These are phyloP conservation scores for Eupithecia inturbata DNA, from an alignment of 2,888 invertebrate genomes.

Conservation along the genomic window DNA sequence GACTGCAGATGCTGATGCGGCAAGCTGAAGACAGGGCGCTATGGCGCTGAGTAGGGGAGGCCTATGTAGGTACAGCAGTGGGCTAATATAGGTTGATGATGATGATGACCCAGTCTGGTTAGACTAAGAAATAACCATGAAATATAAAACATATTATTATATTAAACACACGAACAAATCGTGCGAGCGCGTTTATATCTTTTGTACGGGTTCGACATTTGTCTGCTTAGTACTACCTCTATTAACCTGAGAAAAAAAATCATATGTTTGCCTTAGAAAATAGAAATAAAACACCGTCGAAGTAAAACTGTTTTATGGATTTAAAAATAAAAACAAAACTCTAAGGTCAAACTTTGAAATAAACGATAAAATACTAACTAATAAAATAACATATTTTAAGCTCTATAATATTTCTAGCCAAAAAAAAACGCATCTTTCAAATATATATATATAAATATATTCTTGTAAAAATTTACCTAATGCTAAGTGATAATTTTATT, in stretches of 20 bases:
- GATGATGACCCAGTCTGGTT: not conserved
- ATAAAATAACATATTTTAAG: not conserved
- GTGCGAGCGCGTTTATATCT: conserved; percentile 33
- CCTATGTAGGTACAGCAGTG: too few species aligned
- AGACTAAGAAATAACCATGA: not conserved
- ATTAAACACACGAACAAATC: not conserved
- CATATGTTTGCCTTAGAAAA: not conserved
- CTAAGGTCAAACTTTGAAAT: not conserved
- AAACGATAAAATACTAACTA: not conserved
- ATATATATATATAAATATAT: too few species aligned
- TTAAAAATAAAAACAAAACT: not conserved
- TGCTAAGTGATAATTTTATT: conserved; percentile 22
- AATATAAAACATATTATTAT: not conserved
- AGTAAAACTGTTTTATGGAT: not conserved
- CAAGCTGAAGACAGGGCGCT: too few species aligned
- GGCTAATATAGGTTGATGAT: too few species aligned
- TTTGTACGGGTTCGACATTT: conserved; percentile 18
- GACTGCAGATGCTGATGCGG: too few species aligned
- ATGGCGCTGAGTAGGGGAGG: too few species aligned
- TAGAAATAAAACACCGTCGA: not conserved
- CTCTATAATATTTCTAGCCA: not conserved
- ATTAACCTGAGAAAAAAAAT: too few species aligned
- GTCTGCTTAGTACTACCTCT: not conserved
- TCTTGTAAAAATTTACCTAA: conserved; percentile 22
- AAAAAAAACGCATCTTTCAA: not conserved